Evolutionary conservation across 2,113 vertebrate genomes (phyloP).

Genomic region (Okapia johnstoni): DNA sequence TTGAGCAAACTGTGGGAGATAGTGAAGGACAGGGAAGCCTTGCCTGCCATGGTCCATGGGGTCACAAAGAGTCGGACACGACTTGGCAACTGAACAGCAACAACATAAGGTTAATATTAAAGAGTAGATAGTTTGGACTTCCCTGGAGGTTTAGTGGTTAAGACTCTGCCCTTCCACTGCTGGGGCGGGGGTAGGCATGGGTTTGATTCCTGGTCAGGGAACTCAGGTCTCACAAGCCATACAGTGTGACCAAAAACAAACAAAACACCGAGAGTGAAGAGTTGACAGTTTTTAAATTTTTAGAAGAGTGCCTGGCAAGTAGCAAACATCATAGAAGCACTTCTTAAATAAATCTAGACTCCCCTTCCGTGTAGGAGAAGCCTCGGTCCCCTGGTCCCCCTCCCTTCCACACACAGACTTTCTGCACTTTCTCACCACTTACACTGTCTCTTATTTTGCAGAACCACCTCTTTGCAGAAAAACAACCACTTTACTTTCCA

Average conservation of each 20-base stretch:
- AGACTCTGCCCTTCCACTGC: background rate
- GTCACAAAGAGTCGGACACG: background rate
- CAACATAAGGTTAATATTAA: background rate
- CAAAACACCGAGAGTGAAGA: background rate
- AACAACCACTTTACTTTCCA: background rate
- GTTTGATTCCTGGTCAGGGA: background rate
- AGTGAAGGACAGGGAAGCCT: background rate
- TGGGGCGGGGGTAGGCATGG: background rate
- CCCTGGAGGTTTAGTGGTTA: background rate
- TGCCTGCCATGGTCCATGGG: background rate
- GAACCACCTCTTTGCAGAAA: constrained; percentile 1
- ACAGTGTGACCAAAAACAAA: background rate
- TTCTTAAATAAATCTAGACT: background rate
- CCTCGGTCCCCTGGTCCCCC: background rate
- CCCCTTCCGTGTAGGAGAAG: background rate
- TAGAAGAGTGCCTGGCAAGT: background rate
- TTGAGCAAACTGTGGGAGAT: background rate
- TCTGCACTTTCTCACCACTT: background rate
- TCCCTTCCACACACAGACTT: background rate
- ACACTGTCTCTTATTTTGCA: constrained; percentile 50
- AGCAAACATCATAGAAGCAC: background rate
- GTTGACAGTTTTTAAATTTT: background rate
- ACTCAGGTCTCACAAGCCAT: background rate
- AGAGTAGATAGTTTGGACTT: background rate
- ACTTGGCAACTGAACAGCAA: background rate